A percentile compares a stretch with the other conserved stretches of the same genome.
These are phyloP conservation scores for Lophius americanus DNA, from an alignment of 2,797 vertebrate species.

Conservation along the genomic window DNA sequence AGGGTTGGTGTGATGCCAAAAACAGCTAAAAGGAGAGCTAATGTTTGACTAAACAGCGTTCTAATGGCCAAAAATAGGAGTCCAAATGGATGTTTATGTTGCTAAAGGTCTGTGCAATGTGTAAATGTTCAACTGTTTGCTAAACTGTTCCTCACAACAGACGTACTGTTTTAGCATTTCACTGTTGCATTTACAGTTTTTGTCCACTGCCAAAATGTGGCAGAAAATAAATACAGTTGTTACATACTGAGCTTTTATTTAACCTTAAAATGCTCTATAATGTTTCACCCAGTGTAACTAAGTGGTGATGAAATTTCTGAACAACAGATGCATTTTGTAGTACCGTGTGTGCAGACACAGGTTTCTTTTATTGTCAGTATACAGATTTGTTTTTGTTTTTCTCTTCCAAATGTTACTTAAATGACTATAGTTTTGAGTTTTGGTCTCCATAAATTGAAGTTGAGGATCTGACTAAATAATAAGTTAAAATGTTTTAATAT, in stretches of 20 bases:
- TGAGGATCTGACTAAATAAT: neutral
- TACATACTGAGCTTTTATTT: no score
- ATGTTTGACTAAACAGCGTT: neutral
- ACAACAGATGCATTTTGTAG: no score
- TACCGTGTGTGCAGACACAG: neutral
- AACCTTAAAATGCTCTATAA: no score
- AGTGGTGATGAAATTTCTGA: no score
- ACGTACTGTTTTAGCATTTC: no score
- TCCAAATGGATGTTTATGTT: neutral
- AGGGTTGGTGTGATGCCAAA: neutral
- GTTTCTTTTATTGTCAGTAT: neutral
- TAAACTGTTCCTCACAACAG: no score
- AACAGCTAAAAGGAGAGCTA: neutral
- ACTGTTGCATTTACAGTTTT: no score
- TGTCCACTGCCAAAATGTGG: no score
- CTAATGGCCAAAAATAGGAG: neutral
- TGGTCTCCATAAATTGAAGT: neutral
- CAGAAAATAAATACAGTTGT: no score
- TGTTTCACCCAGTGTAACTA: no score
- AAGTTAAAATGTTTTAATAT: neutral
- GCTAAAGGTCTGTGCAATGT: neutral
- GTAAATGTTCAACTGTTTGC: neutral
- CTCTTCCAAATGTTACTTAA: neutral
- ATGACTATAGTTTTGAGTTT: neutral
- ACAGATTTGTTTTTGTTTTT: neutral